These are phyloP conservation scores for Sparus aurata DNA, from an alignment of 2,797 vertebrate species.

Conservation along the genomic window DNA sequence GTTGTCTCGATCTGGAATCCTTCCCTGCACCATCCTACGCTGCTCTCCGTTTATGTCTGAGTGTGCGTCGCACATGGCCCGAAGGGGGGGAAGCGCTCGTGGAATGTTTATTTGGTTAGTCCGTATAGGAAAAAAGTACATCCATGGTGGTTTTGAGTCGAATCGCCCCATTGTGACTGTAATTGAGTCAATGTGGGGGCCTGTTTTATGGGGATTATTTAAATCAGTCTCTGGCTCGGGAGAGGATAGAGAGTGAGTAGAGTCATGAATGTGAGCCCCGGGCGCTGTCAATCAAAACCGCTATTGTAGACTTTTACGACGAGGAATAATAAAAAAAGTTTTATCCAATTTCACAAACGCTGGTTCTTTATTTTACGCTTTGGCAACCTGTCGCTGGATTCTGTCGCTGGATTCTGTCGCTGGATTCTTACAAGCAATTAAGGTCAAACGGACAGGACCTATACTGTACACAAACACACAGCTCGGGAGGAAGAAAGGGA, in stretches of 20 bases:
- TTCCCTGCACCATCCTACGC: too few relatives aligned
- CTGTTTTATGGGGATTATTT: slow-evolving; percentile 33
- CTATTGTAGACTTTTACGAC: background rate
- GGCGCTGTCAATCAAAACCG: slow-evolving; percentile 15
- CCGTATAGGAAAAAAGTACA: slow-evolving; percentile 17
- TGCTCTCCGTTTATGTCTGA: too few relatives aligned
- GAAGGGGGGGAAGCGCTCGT: background rate
- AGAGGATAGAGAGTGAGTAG: background rate
- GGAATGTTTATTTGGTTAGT: slow-evolving; percentile 48
- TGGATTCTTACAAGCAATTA: slow-evolving; percentile 10
- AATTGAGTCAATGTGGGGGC: slow-evolving; percentile 45
- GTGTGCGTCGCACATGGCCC: too few relatives aligned
- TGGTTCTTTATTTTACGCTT: background rate
- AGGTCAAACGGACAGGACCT: slow-evolving; percentile 21
- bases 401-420: background rate
- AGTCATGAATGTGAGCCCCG: slow-evolving; percentile 10
- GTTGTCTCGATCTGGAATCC: background rate
- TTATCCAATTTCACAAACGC: background rate
- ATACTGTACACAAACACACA: slow-evolving; percentile 10
- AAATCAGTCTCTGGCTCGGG: slow-evolving; percentile 27
- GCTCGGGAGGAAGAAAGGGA: slow-evolving; percentile 3
- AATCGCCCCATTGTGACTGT: slow-evolving; percentile 45
- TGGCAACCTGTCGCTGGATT: background rate
- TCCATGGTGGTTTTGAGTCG: slow-evolving; percentile 40
- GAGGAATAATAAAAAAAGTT: background rate